phyloP scores from a whole-genome alignment of 2,888 invertebrate species.

The Tipula vernalis region DNA sequence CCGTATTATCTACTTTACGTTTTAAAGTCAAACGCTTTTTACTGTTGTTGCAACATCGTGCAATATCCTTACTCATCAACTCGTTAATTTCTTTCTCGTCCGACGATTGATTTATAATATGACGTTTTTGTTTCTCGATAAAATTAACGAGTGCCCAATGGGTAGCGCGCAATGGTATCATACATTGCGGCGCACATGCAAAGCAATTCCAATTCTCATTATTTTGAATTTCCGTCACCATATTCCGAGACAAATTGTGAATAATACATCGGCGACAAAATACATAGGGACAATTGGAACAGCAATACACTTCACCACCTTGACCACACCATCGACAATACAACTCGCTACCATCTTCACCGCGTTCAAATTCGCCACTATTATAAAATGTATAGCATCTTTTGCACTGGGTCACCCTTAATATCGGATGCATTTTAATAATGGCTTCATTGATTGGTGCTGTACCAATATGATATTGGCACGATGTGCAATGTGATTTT shows the following conservation, averaged over 20 bases:
- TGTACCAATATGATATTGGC: conserved; percentile 62
- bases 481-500: conserved; percentile 59
- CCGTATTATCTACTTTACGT: background rate
- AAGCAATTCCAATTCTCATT: conserved; percentile 74
- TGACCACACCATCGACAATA: conserved; percentile 79
- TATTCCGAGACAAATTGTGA: conserved; percentile 51
- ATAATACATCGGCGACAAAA: conserved; percentile 69
- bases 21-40: background rate
- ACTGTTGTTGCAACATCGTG: conserved; percentile 29
- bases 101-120: background rate
- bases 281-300: conserved; percentile 59
- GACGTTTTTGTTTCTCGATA: conserved; percentile 44
- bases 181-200: conserved; percentile 52
- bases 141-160: conserved; percentile 61
- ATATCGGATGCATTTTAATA: conserved; percentile 58
- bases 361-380: conserved; percentile 70
- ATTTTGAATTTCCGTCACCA: conserved; percentile 57
- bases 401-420: conserved; percentile 58
- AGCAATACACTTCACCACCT: conserved; percentile 66
- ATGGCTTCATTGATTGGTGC: conserved; percentile 48
- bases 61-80: conserved; percentile 25
- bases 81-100: conserved; percentile 24
- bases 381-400: conserved; percentile 65
- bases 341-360: conserved; percentile 70
- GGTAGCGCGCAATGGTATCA: conserved; percentile 52